A percentile compares a stretch with the other conserved stretches of the same genome.
phyloP scores from a whole-genome alignment of 2,113 vertebrate species.

The Pteronura brasiliensis region DNA sequence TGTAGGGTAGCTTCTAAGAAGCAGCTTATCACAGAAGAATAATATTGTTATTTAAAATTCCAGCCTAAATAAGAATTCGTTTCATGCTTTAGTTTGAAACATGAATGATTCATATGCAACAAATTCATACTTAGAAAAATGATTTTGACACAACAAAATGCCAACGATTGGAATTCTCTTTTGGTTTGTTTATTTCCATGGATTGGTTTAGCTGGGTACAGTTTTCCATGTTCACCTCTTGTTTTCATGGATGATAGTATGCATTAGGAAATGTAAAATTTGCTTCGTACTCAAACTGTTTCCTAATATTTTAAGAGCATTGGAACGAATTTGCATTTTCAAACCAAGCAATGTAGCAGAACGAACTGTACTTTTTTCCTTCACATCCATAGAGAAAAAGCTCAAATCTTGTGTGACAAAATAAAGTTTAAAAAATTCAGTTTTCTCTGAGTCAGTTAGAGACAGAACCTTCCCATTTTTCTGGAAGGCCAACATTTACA shows the following conservation, averaged over 20 bases:
- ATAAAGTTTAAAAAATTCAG: neutral
- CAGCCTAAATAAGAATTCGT: neutral
- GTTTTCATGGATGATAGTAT: neutral
- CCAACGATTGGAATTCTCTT: neutral
- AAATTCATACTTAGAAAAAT: neutral
- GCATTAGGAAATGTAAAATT: neutral
- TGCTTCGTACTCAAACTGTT: neutral
- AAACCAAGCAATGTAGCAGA: neutral
- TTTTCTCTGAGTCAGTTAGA: neutral
- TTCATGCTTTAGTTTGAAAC: neutral
- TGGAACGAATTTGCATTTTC: neutral
- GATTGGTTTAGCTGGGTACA: neutral
- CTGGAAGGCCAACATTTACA: neutral
- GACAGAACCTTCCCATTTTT: neutral
- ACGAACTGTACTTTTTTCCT: neutral
- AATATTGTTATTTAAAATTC: constrained; percentile 17
- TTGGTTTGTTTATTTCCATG: neutral
- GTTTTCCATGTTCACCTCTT: neutral
- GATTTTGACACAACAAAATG: constrained; percentile 10
- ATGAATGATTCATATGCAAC: neutral
- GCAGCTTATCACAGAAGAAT: neutral
- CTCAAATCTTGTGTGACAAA: neutral
- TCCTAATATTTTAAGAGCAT: neutral
- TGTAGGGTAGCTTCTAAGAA: neutral
- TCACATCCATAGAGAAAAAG: neutral